A percentile compares a stretch with the other conserved stretches of the same genome.
Conservation (phyloP, 2,888 invertebrate species). For the Perizoma flavofasciatum region DNA sequence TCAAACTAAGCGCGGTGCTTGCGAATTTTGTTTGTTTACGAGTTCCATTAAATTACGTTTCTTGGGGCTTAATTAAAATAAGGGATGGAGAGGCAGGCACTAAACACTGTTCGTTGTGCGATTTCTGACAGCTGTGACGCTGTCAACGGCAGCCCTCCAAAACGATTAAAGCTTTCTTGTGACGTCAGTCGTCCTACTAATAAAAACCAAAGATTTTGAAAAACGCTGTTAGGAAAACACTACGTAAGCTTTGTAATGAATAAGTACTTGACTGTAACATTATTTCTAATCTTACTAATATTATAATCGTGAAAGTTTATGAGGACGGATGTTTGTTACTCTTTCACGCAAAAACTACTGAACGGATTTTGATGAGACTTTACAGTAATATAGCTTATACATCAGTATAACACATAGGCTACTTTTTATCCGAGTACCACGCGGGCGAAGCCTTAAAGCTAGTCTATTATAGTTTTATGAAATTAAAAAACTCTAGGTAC, state of each 20-base stretch:
- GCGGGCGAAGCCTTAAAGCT: no score
- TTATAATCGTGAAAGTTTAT: no score
- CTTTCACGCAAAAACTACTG: no score
- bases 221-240: neutral
- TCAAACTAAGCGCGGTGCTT: conserved; percentile 40
- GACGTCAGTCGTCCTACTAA: neutral
- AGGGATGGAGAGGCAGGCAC: conserved; percentile 45
- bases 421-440: no score
- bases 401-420: no score
- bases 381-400: no score
- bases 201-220: neutral
- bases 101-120: conserved; percentile 48
- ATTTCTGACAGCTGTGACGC: conserved; percentile 54
- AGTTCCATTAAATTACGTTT: conserved; percentile 53
- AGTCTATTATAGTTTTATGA: no score
- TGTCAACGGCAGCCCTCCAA: conserved; percentile 33
- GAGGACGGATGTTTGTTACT: no score
- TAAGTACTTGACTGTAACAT: neutral
- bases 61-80: conserved; percentile 61
- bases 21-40: conserved; percentile 54
- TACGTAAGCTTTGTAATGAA: neutral
- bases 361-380: no score
- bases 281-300: no score
- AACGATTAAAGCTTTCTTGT: conserved; percentile 16
- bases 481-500: no score